A percentile compares a stretch with the other conserved stretches of the same genome.
These are phyloP conservation scores for Omphaloscelis lunosa DNA, from an alignment of 2,888 invertebrate genomes.

Conservation along the genomic window DNA sequence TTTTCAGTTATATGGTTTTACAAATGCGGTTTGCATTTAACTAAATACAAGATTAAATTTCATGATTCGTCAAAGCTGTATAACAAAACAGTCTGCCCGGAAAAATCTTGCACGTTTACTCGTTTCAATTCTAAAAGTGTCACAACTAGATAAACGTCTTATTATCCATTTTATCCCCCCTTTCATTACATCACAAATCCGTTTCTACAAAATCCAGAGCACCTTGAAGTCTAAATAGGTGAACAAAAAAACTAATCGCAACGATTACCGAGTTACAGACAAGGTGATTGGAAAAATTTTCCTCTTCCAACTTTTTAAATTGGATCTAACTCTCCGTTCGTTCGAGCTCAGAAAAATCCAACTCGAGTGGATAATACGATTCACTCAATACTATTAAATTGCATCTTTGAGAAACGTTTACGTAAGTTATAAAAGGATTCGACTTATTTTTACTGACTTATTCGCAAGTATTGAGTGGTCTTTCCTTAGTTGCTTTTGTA, in stretches of 20 bases:
- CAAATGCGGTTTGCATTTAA: not conserved
- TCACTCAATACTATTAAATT: conserved; percentile 86
- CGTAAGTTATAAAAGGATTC: conserved; percentile 74
- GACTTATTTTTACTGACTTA: conserved; percentile 62
- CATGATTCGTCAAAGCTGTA: not conserved
- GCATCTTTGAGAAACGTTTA: conserved; percentile 86
- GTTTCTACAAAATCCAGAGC: conserved; percentile 44
- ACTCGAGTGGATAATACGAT: conserved; percentile 85
- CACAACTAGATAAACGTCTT: too few relatives aligned
- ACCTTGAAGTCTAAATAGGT: conserved; percentile 57
- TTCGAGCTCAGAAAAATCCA: conserved; percentile 77
- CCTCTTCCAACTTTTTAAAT: conserved; percentile 88
- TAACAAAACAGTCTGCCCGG: not conserved
- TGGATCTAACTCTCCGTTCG: conserved; percentile 87
- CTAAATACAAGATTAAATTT: not conserved
- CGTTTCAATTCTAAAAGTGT: not conserved
- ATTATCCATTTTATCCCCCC: not conserved
- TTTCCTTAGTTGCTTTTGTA: conserved; percentile 37
- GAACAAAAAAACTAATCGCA: conserved; percentile 82
- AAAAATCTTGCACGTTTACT: not conserved
- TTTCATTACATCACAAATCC: conserved; percentile 50
- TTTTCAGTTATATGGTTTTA: not conserved
- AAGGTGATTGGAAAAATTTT: conserved; percentile 89
- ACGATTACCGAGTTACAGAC: conserved; percentile 81
- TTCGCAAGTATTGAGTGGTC: conserved; percentile 53